Conservation (phyloP, 30 jellyfish, hydroid and myxozoan genomes). For the Aurelia aurita complex sp. Pacific region DNA sequence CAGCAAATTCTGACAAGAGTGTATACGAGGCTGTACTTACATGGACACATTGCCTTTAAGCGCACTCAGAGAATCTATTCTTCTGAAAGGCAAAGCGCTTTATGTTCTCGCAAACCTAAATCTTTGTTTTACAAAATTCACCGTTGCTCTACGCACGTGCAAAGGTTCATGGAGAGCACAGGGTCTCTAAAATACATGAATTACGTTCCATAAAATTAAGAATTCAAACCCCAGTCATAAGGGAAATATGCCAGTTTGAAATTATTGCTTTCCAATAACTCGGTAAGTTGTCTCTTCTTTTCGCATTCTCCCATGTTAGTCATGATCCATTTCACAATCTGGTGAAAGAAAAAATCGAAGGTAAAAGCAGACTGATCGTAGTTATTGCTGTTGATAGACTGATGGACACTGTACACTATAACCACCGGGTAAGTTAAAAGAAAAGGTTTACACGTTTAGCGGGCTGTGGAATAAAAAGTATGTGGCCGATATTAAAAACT, state of each 20-base stretch:
- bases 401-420: neutral
- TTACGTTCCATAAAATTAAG: neutral
- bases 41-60: too few relatives aligned
- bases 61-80: too few relatives aligned
- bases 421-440: neutral
- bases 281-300: conserved; percentile 69
- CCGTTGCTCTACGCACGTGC: too few relatives aligned
- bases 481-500: too few relatives aligned
- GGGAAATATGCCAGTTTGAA: conserved; percentile 75
- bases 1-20: too few relatives aligned
- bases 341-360: neutral
- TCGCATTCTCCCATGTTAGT: conserved; percentile 87
- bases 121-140: too few relatives aligned
- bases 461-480: too few relatives aligned
- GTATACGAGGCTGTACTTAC: too few relatives aligned
- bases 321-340: conserved; percentile 77
- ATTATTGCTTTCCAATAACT: conserved; percentile 47
- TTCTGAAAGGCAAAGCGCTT: too few relatives aligned
- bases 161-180: too few relatives aligned
- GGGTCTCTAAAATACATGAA: neutral
- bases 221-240: conserved; percentile 87
- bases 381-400: neutral
- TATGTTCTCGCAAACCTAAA: too few relatives aligned
- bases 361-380: neutral
- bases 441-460: too few relatives aligned